These are phyloP conservation scores for Rhinopithecus roxellana DNA, from an alignment of 2,113 vertebrate species.

Conservation along the genomic window DNA sequence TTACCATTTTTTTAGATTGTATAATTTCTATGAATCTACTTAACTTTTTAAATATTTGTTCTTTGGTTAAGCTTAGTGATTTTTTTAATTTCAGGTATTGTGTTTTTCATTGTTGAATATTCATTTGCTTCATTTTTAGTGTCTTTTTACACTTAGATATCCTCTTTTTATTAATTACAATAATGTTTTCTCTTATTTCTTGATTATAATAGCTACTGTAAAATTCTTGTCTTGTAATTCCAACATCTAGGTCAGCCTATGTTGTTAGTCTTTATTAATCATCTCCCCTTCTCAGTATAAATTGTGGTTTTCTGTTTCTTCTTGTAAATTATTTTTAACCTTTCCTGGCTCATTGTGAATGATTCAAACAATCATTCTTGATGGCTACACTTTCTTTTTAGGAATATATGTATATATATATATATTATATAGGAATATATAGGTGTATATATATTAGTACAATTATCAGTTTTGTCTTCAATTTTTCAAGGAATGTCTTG, in stretches of 20 bases:
- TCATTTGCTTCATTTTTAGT: not conserved
- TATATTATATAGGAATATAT: too few species aligned
- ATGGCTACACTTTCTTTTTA: not conserved
- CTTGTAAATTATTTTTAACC: not conserved
- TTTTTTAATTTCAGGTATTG: not conserved
- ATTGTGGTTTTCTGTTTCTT: not conserved
- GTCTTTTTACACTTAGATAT: not conserved
- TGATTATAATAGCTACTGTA: not conserved
- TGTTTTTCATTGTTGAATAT: not conserved
- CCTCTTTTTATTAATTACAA: not conserved
- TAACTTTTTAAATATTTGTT: not conserved
- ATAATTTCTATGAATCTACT: not conserved
- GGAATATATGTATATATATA: not conserved
- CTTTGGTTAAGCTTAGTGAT: not conserved
- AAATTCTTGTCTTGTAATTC: not conserved
- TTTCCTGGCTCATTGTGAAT: not conserved
- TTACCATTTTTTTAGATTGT: not conserved
- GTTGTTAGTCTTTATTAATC: not conserved
- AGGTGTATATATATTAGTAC: not conserved
- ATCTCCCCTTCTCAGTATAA: not conserved
- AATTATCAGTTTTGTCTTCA: not conserved
- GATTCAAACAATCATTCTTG: not conserved
- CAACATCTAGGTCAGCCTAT: not conserved
- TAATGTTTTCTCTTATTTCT: not conserved
- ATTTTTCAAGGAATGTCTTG: not conserved